A percentile compares a stretch with the other conserved stretches of the same genome.
Conservation (phyloP, 2,888 invertebrate genomes). For the Limnephilus lunatus region DNA sequence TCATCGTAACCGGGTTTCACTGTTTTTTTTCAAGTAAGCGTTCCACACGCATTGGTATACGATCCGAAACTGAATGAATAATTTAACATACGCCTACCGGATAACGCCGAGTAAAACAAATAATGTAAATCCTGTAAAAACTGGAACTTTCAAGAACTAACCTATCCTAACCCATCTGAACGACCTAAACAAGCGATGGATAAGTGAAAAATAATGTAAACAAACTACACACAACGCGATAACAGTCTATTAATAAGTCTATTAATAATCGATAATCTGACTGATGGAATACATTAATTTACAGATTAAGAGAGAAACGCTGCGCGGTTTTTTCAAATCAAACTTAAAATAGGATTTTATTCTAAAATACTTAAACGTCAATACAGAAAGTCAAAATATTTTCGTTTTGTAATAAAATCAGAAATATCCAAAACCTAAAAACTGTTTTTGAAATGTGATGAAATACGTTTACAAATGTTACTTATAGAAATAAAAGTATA, state of each 20-base stretch:
- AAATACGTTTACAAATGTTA: too few species aligned
- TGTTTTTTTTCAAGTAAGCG: neutral
- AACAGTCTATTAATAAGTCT: neutral
- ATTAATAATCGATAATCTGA: neutral
- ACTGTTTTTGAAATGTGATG: too few species aligned
- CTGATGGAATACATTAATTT: neutral
- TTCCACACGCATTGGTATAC: neutral
- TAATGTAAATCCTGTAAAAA: slow-evolving; percentile 17
- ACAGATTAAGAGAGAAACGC: neutral
- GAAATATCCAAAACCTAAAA: too few species aligned
- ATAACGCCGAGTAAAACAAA: slow-evolving; percentile 19
- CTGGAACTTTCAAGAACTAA: slow-evolving; percentile 25
- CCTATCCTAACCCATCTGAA: neutral
- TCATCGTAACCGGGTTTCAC: neutral
- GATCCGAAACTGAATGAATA: neutral
- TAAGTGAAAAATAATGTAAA: slow-evolving; percentile 14
- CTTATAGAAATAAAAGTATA: too few species aligned
- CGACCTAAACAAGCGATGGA: slow-evolving; percentile 12
- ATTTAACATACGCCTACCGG: neutral
- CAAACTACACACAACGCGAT: neutral
- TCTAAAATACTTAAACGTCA: too few species aligned
- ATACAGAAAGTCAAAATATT: too few species aligned
- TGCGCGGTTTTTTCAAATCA: too few species aligned
- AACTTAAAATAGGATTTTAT: too few species aligned
- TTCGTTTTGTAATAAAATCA: too few species aligned